A percentile compares a stretch with the other conserved stretches of the same genome.
Evolutionary conservation across 2,797 vertebrate genomes (phyloP).

Genomic region (Rhinichthys osculus): DNA sequence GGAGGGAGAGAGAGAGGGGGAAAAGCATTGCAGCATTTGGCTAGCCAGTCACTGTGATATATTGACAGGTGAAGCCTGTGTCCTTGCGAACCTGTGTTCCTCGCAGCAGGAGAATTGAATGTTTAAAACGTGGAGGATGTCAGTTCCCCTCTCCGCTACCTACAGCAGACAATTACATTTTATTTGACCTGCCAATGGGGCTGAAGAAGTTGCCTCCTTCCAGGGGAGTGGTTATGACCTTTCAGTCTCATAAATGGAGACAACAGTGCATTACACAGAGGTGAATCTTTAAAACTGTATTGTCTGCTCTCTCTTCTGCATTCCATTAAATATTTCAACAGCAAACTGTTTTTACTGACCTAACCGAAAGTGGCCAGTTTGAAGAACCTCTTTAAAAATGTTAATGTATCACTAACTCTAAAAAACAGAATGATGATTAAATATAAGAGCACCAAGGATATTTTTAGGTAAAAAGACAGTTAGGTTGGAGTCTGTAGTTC

Average conservation of each 20-base stretch:
- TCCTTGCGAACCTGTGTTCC: slow-evolving; percentile 83
- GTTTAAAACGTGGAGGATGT: slow-evolving; percentile 80
- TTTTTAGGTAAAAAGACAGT: not conserved
- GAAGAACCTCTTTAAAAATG: not conserved
- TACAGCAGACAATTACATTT: slow-evolving; percentile 83
- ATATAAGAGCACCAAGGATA: not conserved
- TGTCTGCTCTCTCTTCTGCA: slow-evolving; percentile 42
- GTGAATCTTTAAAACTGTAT: slow-evolving; percentile 60
- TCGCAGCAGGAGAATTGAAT: slow-evolving; percentile 84
- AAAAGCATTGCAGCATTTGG: slow-evolving; percentile 70
- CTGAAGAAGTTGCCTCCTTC: slow-evolving; percentile 76
- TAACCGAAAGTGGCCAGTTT: slow-evolving; percentile 20
- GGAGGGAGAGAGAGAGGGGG: slow-evolving; percentile 57
- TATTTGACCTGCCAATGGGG: slow-evolving; percentile 79
- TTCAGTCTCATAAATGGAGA: slow-evolving; percentile 80
- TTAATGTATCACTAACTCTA: not conserved
- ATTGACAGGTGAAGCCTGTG: slow-evolving; percentile 88
- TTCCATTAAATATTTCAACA: slow-evolving; percentile 55
- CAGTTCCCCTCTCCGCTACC: slow-evolving; percentile 74
- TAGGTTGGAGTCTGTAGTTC: not conserved
- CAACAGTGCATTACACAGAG: slow-evolving; percentile 71
- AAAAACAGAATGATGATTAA: not conserved
- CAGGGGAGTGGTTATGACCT: slow-evolving; percentile 82
- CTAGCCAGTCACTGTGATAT: slow-evolving; percentile 81
- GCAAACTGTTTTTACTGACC: slow-evolving; percentile 54